A percentile compares a stretch with the other conserved stretches of the same genome.
phyloP scores from a whole-genome alignment of 1,140 invertebrate species.

The Papilio glaucus region DNA sequence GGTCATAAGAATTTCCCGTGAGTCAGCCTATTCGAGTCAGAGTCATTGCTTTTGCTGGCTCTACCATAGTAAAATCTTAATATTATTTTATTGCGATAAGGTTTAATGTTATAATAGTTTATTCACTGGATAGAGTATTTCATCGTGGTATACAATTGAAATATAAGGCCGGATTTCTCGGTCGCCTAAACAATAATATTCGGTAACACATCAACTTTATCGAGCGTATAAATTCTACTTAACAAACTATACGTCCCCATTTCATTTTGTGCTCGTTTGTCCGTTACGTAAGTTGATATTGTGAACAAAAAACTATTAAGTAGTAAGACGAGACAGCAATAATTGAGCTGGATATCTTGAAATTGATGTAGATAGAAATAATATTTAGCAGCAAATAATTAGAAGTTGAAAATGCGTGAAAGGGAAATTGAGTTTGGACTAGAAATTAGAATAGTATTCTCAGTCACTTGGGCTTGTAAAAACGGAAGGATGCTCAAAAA shows the following conservation, averaged over 20 bases:
- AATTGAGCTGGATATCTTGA: background rate
- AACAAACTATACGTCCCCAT: slow-evolving; percentile 11
- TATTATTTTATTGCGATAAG: background rate
- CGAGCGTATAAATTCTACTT: slow-evolving; percentile 26
- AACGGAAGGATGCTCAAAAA: too few relatives aligned
- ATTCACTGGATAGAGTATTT: background rate
- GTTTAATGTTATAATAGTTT: too few relatives aligned
- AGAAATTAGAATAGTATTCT: too few relatives aligned
- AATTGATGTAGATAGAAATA: too few relatives aligned
- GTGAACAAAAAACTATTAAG: background rate
- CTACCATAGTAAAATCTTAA: too few relatives aligned
- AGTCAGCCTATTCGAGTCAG: too few relatives aligned
- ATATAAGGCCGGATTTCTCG: background rate
- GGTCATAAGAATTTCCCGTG: too few relatives aligned
- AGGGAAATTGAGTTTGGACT: too few relatives aligned
- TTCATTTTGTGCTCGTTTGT: slow-evolving; percentile 12
- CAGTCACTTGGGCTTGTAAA: too few relatives aligned
- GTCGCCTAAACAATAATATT: background rate
- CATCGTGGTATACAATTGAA: background rate
- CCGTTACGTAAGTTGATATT: slow-evolving; percentile 19
- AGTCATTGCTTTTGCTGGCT: too few relatives aligned
- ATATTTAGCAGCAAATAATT: too few relatives aligned
- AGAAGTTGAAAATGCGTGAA: too few relatives aligned
- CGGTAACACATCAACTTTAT: slow-evolving; percentile 9
- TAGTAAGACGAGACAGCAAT: background rate